These are phyloP conservation scores for Meiosimyza decipiens DNA, from an alignment of 2,888 invertebrate genomes.

Conservation along the genomic window DNA sequence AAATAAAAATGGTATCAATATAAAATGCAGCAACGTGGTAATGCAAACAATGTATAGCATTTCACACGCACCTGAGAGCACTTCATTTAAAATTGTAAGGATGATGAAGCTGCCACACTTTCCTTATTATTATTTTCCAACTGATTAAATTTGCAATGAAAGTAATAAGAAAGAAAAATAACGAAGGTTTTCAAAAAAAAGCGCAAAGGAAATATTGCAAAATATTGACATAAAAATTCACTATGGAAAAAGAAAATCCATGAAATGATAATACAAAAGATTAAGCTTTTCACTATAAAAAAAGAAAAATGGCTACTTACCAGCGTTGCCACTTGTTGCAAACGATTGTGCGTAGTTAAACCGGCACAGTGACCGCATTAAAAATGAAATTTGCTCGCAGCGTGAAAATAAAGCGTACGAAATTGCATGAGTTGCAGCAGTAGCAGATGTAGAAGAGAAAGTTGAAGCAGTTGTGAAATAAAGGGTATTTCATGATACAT, in stretches of 20 bases:
- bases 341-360: not conserved
- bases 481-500: not conserved
- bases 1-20: too few species aligned
- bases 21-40: not conserved
- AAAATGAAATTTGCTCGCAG: constrained; percentile 46
- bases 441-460: constrained; percentile 36
- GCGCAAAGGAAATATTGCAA: not conserved
- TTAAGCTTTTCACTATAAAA: too few species aligned
- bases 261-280: not conserved
- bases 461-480: not conserved
- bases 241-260: not conserved
- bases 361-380: not conserved
- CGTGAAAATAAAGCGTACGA: constrained; percentile 46
- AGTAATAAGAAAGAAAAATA: not conserved
- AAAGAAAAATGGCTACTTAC: constrained; percentile 17
- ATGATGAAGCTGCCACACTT: not conserved
- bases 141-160: not conserved
- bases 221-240: not conserved
- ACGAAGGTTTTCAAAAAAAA: not conserved
- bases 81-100: constrained; percentile 2
- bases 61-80: not conserved
- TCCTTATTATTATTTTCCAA: constrained; percentile 4
- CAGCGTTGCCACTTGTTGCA: constrained; percentile 24
- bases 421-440: constrained; percentile 12
- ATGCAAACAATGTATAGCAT: not conserved